phyloP scores from a whole-genome alignment of 1,140 invertebrate species.

The Macrobrachium nipponense region DNA sequence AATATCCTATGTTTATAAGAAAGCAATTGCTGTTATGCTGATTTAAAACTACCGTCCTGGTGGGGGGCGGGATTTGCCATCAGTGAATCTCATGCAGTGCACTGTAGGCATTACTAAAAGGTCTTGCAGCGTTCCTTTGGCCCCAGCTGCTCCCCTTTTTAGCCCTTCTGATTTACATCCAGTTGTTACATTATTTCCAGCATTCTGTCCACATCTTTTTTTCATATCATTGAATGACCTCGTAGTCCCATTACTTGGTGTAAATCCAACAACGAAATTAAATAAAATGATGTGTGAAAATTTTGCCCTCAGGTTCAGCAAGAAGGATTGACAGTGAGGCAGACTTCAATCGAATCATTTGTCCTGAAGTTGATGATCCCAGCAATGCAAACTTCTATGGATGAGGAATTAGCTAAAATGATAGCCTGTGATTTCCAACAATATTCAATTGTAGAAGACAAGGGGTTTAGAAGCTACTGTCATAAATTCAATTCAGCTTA shows the following conservation, averaged over 20 bases:
- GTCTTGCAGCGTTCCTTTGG: too few species aligned
- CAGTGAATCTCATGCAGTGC: too few species aligned
- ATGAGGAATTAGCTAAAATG: slow-evolving; percentile 9
- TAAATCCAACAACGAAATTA: not conserved
- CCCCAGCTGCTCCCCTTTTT: too few species aligned
- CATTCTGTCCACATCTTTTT: too few species aligned
- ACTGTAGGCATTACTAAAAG: too few species aligned
- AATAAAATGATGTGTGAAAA: not conserved
- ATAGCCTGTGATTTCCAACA: slow-evolving; percentile 5
- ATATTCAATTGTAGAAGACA: slow-evolving; percentile 10
- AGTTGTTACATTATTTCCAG: too few species aligned
- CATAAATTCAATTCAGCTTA: not conserved
- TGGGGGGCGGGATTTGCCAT: too few species aligned
- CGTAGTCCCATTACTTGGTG: not conserved
- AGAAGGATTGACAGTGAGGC: slow-evolving; percentile 4
- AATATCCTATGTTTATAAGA: too few species aligned
- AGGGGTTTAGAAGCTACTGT: slow-evolving; percentile 20
- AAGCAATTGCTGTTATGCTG: too few species aligned
- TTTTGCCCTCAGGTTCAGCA: not conserved
- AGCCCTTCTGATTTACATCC: too few species aligned
- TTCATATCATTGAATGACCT: not conserved
- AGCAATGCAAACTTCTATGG: not conserved
- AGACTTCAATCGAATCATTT: slow-evolving; percentile 5
- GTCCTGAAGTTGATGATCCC: not conserved
- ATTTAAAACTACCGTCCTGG: too few species aligned